Base-by-base conservation (phyloP, 1,140 invertebrate species). In the Wasmannia auropunctata region DNA sequence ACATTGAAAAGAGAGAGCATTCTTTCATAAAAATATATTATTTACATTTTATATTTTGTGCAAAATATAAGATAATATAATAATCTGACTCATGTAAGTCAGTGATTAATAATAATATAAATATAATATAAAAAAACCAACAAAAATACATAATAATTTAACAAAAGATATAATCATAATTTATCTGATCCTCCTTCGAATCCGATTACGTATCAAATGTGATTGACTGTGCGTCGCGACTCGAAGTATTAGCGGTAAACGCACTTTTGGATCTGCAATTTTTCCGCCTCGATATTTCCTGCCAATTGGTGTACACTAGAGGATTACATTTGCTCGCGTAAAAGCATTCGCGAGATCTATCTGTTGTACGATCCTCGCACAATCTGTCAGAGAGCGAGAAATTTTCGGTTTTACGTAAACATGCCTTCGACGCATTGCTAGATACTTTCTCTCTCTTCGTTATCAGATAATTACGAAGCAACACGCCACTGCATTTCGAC, bases 381-480 rank as follows among this genome's bases (percentile, higher is more conserved):
- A 56, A 56, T 60, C 19, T 65, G 10, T 1, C 4, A 43, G 56
- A 5, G 25, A 22, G 49, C 19, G 54, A 28, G 8, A 28, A 43
- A 28, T 89, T n/a, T 22, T 25, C 37, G 3, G 51, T 31, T 80
- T 86, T 86, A 31, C 8, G 22, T 49, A 75, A 70, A 63, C n/a
- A 37, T n/a, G 49, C 7, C 4, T 67, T 87, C 31, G 56, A 43
- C 0, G 16, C 40, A 25, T 63, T 58, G 2, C 51, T 56, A 14
- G 51, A 51, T 37, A 51, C 60, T 72, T 34, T 83, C 31, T 37
- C 77, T 14, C 34, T 84, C 1, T 43, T 87, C 56, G 28, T 85
- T 19, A 56, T 80, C 60, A 90, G 54, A 40, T 87, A 76, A 87
- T 90, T 85, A n/a, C 77, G 74, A 56, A 89, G 49, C 10, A 86